A percentile compares a stretch with the other conserved stretches of the same genome.
Conservation (phyloP, 2,797 vertebrate species). For the Galago senegalensis region DNA sequence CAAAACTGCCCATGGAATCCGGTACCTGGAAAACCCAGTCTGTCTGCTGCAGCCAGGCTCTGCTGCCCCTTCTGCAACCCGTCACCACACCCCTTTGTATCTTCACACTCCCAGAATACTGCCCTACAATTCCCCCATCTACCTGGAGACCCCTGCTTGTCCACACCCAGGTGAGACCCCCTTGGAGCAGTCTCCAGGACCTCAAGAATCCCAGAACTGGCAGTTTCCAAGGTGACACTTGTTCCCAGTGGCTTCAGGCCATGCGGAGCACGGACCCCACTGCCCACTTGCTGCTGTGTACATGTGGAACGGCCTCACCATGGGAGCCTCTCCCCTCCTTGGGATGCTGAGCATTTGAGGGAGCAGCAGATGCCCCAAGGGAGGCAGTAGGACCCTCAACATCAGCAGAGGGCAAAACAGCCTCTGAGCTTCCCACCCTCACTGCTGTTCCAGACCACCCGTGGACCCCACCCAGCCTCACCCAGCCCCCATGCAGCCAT, state of each 20-base stretch:
- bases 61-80: no score
- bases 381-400: neutral
- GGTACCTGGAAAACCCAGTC: neutral
- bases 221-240: no score
- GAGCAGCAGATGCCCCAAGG: neutral
- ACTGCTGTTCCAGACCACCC: neutral
- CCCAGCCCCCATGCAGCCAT: neutral
- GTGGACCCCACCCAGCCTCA: accelerated
- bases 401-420: no score
- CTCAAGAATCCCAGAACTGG: neutral
- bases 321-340: no score
- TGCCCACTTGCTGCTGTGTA: neutral
- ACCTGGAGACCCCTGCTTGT: neutral
- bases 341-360: no score
- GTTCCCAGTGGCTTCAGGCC: neutral
- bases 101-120: neutral
- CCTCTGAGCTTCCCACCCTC: neutral
- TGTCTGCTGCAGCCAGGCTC: neutral
- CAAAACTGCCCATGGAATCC: neutral
- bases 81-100: accelerated
- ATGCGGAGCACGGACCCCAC: neutral
- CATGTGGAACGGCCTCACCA: neutral
- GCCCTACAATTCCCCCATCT: neutral
- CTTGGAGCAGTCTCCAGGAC: neutral
- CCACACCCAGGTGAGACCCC: neutral